phyloP scores from a whole-genome alignment of 2,888 invertebrate species.

The Timema podura region DNA sequence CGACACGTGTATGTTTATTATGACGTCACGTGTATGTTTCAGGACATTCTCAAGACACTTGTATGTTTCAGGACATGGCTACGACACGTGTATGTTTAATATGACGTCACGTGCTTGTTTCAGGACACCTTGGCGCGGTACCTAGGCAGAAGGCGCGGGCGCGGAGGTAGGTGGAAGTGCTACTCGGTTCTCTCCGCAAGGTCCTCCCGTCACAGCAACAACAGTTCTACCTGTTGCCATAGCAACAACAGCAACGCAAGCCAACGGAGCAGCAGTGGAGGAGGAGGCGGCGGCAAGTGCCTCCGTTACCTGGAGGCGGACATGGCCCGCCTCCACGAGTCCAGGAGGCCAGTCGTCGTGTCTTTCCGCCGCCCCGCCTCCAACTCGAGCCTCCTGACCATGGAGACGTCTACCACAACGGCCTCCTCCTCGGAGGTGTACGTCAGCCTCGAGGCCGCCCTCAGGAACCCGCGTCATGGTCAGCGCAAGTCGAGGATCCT shows the following conservation, averaged over 20 bases:
- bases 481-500: neutral
- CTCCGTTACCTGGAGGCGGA: conserved; percentile 44
- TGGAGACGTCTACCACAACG: neutral
- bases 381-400: neutral
- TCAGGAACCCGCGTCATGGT: too few species aligned
- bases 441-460: conserved; percentile 16
- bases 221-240: conserved; percentile 19
- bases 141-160: conserved; percentile 32
- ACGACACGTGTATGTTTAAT: too few species aligned
- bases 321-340: conserved; percentile 38
- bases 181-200: conserved; percentile 30
- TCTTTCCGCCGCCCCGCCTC: conserved; percentile 39
- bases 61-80: too few species aligned
- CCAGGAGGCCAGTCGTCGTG: conserved; percentile 44
- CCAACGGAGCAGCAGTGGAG: conserved; percentile 32
- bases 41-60: too few species aligned
- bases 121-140: conserved; percentile 31
- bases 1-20: too few species aligned
- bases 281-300: conserved; percentile 31
- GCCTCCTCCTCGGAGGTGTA: conserved; percentile 16
- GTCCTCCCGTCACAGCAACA: conserved; percentile 22
- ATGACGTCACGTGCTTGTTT: too few species aligned
- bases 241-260: conserved; percentile 19
- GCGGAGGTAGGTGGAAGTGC: conserved; percentile 30
- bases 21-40: too few species aligned